Evolutionary conservation across 2,797 vertebrate species (phyloP).

Genomic region (Poecilia wingei): DNA sequence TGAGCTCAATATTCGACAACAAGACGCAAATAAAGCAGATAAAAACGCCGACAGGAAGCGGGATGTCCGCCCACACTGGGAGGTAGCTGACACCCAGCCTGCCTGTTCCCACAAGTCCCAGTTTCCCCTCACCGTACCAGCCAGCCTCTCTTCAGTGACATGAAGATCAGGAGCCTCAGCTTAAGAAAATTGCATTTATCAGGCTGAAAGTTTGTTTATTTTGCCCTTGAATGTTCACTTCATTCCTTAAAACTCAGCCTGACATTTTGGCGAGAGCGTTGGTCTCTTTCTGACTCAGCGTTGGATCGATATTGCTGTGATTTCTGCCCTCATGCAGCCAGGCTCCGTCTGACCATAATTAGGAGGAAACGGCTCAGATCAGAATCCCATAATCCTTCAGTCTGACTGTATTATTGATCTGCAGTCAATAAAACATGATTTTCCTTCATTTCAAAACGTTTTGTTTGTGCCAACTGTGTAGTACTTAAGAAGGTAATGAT

Average conservation of each 20-base stretch:
- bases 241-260: not conserved
- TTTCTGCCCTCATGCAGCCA: slow-evolving; percentile 3
- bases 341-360: slow-evolving; percentile 20
- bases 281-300: slow-evolving; percentile 10
- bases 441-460: not conserved
- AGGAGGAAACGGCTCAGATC: slow-evolving; percentile 4
- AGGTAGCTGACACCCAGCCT: slow-evolving; percentile 67
- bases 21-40: slow-evolving; percentile 56
- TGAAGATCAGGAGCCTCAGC: not conserved
- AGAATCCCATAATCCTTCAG: not conserved
- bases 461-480: not conserved
- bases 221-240: not conserved
- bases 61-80: slow-evolving; percentile 70
- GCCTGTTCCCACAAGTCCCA: slow-evolving; percentile 72
- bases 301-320: slow-evolving; percentile 11
- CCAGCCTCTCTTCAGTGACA: slow-evolving; percentile 1
- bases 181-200: too few relatives aligned
- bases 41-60: slow-evolving; percentile 62
- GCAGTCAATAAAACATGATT: not conserved
- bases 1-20: slow-evolving; percentile 32
- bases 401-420: not conserved
- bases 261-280: slow-evolving; percentile 7
- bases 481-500: not conserved
- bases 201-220: not conserved
- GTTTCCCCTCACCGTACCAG: slow-evolving; percentile 29